A percentile compares a stretch with the other conserved stretches of the same genome.
Conservation (phyloP, 1,140 invertebrate genomes). For the Chionoecetes opilio region DNA sequence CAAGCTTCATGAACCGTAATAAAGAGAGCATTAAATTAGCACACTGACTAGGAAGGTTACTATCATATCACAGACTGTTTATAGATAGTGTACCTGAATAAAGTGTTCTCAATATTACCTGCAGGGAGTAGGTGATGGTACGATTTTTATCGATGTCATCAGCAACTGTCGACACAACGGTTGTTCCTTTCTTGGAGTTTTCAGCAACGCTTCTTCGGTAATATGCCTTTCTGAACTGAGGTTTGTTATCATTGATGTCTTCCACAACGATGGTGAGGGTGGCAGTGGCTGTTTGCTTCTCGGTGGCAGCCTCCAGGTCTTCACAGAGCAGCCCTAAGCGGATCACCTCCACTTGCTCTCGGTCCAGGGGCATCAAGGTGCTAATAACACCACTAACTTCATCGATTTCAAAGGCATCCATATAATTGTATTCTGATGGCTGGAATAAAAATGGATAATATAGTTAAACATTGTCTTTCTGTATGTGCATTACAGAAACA, state of each 20-base stretch:
- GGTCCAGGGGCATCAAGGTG: slow-evolving; percentile 88
- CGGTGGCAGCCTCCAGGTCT: slow-evolving; percentile 87
- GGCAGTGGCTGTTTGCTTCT: slow-evolving; percentile 84
- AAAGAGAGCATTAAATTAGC: no score
- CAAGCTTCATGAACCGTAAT: background rate
- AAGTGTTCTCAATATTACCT: slow-evolving; percentile 85
- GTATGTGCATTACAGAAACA: background rate
- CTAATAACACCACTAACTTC: slow-evolving; percentile 89
- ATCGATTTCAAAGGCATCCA: slow-evolving; percentile 90
- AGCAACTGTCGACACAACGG: slow-evolving; percentile 92
- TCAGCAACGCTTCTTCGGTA: slow-evolving; percentile 93
- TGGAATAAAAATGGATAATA: slow-evolving; percentile 85
- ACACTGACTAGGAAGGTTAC: no score
- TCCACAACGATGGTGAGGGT: slow-evolving; percentile 90
- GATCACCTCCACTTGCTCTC: slow-evolving; percentile 93
- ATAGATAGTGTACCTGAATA: background rate
- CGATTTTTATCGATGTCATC: slow-evolving; percentile 95
- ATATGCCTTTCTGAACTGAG: slow-evolving; percentile 91
- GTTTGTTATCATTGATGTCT: slow-evolving; percentile 95
- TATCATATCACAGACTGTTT: no score
- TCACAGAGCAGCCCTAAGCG: slow-evolving; percentile 91
- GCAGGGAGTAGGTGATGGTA: slow-evolving; percentile 91
- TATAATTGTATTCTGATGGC: slow-evolving; percentile 89
- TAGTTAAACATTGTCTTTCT: no score
- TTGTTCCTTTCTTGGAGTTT: slow-evolving; percentile 93